phyloP scores from a whole-genome alignment of 1,140 invertebrate genomes.

The Stegodyphus mimosarum region DNA sequence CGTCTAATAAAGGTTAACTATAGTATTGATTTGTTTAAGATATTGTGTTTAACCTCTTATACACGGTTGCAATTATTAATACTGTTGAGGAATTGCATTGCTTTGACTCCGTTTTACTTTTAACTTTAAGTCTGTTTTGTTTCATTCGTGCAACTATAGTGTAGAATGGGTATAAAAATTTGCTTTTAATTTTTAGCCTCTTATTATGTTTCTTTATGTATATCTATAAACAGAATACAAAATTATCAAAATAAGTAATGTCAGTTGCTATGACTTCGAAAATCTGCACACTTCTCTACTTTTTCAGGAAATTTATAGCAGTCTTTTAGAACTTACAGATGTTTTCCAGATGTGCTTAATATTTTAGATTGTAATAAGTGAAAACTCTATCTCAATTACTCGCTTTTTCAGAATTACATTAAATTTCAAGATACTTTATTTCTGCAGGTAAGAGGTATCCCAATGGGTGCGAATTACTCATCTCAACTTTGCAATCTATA shows the following conservation, averaged over 20 bases:
- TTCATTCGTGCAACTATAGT: too few species aligned
- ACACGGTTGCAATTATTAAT: too few species aligned
- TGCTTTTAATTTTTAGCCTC: background rate
- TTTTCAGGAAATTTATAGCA: background rate
- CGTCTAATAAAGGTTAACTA: too few species aligned
- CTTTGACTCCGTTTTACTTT: too few species aligned
- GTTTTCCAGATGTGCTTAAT: background rate
- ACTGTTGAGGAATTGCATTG: too few species aligned
- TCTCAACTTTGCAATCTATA: too few species aligned
- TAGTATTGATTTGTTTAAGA: too few species aligned
- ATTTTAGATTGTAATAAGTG: background rate
- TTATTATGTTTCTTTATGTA: background rate
- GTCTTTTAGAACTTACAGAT: too few species aligned
- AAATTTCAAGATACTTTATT: background rate
- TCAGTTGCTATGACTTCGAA: background rate
- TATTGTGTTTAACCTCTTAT: too few species aligned
- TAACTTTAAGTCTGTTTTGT: too few species aligned
- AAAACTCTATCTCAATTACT: background rate
- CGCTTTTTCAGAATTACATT: background rate
- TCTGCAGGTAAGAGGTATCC: background rate
- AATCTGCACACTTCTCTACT: background rate
- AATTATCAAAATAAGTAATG: background rate
- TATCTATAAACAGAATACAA: background rate
- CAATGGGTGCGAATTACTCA: too few species aligned
- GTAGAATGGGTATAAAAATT: too few species aligned